A percentile compares a stretch with the other conserved stretches of the same genome.
phyloP scores from a whole-genome alignment of 2,888 invertebrate species.

The Harpalus rufipes region DNA sequence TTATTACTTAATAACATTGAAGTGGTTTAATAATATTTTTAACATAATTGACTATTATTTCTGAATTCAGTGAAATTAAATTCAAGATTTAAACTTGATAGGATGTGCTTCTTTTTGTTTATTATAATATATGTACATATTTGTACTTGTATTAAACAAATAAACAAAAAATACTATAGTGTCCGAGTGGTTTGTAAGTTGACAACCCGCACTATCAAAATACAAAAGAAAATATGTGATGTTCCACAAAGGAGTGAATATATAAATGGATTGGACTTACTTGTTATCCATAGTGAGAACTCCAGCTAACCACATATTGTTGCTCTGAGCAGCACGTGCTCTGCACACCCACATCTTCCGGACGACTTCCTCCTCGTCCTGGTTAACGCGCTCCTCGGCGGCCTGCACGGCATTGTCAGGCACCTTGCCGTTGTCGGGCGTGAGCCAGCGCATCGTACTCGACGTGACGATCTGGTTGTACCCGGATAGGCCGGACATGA shows the following conservation, averaged over 20 bases:
- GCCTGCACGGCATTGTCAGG: conserved; percentile 84
- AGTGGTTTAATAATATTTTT: too few species aligned
- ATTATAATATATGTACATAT: too few species aligned
- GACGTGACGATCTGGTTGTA: conserved; percentile 87
- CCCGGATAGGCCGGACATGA: conserved; percentile 39
- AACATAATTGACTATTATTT: too few species aligned
- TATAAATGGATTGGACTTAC: conserved; percentile 71
- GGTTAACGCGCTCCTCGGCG: conserved; percentile 71
- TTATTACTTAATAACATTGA: too few species aligned
- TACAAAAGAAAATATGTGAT: neutral
- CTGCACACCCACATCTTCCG: conserved; percentile 84
- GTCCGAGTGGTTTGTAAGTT: too few species aligned
- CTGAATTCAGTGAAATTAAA: too few species aligned
- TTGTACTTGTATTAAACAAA: too few species aligned
- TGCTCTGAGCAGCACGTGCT: conserved; percentile 81
- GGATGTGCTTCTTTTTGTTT: too few species aligned
- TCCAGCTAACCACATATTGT: conserved; percentile 87
- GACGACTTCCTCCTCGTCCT: conserved; percentile 82
- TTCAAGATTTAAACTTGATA: too few species aligned
- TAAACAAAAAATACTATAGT: too few species aligned
- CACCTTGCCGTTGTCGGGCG: conserved; percentile 76
- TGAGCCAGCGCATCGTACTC: conserved; percentile 87
- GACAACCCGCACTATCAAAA: too few species aligned
- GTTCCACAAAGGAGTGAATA: neutral
- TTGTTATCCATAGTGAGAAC: conserved; percentile 78